phyloP scores from a whole-genome alignment of 2,113 vertebrate genomes.

The Recurvirostra avosetta region DNA sequence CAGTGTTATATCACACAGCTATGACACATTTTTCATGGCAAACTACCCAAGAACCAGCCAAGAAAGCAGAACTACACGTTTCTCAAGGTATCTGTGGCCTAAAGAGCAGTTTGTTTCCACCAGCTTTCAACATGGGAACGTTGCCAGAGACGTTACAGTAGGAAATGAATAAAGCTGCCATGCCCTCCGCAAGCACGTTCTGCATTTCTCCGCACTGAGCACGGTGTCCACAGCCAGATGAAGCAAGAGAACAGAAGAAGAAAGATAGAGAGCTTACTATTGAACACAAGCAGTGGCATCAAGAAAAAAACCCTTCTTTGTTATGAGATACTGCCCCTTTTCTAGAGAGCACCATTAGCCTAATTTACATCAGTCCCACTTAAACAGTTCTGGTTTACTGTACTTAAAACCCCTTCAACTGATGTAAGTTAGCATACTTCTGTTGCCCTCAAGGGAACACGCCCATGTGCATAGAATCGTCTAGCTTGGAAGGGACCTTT shows the following conservation, averaged over 20 bases:
- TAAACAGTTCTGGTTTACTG: neutral
- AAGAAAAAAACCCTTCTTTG: neutral
- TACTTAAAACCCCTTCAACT: neutral
- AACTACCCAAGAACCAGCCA: neutral
- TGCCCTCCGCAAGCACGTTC: neutral
- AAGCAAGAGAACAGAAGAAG: neutral
- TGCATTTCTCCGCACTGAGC: neutral
- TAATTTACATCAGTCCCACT: neutral
- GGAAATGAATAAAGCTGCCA: neutral
- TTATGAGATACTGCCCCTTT: neutral
- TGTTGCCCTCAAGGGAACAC: neutral
- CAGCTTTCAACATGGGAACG: neutral
- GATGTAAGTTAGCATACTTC: neutral
- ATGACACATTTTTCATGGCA: conserved; percentile 1
- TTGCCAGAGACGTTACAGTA: neutral
- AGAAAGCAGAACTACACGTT: neutral
- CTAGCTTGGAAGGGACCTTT: too few relatives aligned
- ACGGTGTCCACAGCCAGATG: neutral
- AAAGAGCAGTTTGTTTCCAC: neutral
- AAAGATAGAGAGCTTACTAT: neutral
- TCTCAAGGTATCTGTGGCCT: neutral
- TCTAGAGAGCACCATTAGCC: neutral
- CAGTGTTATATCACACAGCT: neutral
- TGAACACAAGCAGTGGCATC: neutral
- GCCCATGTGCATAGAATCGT: too few relatives aligned